Conservation (phyloP, 2,797 vertebrate species). For the Gorsachius magnificus region DNA sequence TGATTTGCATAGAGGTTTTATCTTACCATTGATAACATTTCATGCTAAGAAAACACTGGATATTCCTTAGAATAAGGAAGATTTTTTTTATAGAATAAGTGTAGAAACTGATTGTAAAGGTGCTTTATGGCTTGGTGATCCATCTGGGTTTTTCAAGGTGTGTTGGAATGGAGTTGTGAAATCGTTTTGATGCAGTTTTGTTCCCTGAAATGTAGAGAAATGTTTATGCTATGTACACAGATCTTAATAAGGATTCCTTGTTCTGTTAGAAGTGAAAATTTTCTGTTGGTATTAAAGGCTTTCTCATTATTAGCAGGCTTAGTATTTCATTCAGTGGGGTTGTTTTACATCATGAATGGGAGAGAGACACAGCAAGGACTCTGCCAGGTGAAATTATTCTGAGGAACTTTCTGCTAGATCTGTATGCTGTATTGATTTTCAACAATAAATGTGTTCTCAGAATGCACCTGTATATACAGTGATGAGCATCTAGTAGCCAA, state of each 20-base stretch:
- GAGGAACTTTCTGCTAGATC: neutral
- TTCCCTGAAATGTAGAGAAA: neutral
- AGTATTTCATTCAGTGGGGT: neutral
- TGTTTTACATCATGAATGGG: neutral
- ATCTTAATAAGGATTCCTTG: neutral
- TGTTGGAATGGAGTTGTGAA: neutral
- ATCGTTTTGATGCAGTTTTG: neutral
- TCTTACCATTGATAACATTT: neutral
- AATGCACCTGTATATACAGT: neutral
- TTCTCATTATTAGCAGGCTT: neutral
- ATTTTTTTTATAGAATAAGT: neutral
- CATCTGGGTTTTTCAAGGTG: neutral
- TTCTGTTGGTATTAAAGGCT: neutral
- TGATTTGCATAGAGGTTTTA: neutral
- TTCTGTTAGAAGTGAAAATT: neutral
- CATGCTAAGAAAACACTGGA: neutral
- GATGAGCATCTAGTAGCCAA: neutral
- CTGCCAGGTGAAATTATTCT: neutral
- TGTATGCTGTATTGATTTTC: neutral
- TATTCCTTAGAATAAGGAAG: neutral
- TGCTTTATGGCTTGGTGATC: neutral
- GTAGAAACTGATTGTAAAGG: neutral
- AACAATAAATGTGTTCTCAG: neutral
- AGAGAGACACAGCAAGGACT: neutral
- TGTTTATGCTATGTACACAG: fast-evolving